Evolutionary conservation across 2,888 invertebrate species (phyloP).

Genomic region (Drosophila diplacantha): DNA sequence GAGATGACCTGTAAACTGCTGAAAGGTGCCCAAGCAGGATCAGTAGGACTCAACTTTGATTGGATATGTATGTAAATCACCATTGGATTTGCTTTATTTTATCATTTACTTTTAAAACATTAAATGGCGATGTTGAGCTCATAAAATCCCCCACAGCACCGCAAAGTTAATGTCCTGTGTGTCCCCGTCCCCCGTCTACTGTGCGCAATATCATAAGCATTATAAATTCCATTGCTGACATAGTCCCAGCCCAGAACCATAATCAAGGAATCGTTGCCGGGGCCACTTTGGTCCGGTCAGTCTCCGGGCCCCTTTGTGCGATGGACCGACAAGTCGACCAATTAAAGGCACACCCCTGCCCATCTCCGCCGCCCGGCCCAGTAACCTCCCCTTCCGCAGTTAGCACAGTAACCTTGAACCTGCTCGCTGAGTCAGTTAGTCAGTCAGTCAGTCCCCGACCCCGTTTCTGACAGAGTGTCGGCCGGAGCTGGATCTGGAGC

Average conservation of each 20-base stretch:
- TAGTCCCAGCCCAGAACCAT: constrained; percentile 44
- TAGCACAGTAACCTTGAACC: constrained; percentile 75
- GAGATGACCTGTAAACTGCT: constrained; percentile 30
- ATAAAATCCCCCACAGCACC: background rate
- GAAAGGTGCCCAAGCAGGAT: background rate
- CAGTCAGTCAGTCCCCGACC: constrained; percentile 22
- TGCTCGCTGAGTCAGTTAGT: constrained; percentile 58
- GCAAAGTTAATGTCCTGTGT: constrained; percentile 4
- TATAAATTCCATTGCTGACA: constrained; percentile 71
- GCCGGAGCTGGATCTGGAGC: constrained; percentile 13
- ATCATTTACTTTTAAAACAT: background rate
- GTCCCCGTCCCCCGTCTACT: constrained; percentile 5
- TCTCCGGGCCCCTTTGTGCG: constrained; percentile 25
- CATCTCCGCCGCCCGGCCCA: constrained; percentile 11
- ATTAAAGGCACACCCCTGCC: constrained; percentile 67
- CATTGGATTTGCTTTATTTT: background rate
- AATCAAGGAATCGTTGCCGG: constrained; percentile 50
- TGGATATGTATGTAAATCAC: background rate
- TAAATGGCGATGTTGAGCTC: background rate
- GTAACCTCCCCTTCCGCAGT: constrained; percentile 27
- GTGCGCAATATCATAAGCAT: constrained; percentile 59
- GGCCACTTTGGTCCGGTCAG: constrained; percentile 31
- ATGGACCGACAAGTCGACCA: constrained; percentile 68
- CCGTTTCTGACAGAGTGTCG: constrained; percentile 37
- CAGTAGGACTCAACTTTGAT: background rate